Base-by-base conservation (phyloP, 1,140 invertebrate genomes). In the Vanessa tameamea region DNA sequence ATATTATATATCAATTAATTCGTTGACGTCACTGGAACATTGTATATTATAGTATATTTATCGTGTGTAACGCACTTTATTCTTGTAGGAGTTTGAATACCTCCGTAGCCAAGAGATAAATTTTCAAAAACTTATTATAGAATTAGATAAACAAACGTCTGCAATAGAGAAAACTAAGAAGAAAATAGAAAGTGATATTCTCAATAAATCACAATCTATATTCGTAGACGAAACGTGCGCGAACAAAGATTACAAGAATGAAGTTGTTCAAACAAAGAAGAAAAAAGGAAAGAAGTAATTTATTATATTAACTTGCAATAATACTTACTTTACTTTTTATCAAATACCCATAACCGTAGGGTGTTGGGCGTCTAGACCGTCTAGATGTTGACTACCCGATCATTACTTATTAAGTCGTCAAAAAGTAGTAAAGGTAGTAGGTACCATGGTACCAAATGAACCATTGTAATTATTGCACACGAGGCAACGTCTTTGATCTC, bases 61-160 rank as follows among this genome's bases (percentile, higher is more conserved):
- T 37, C 31, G n/a, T 8, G 2, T 57, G 3, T 23, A 23, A 12
- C 8, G 11, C 43, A 13, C 13, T 51, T 51, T 73, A 47, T 64
- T 71, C 20, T 72, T 69, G 53, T 37, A 92, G 90, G 89, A 92
- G 78, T 82, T 72, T 12, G 77, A 84, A 6, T 92, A 87, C 73
- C 76, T 92, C 7, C 78, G 80, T 9, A 78, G 85, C 8, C 79
- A 91, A 53, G 90, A 89, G 64, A 88, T 81, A 26, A 86, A 78
- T 69, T 92, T 92, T 37, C 83, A 86, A 71, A 83, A 76, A n/a
- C 73, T 90, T 23, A 75, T 89, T 14, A 37, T 70, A 14, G 80
- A 84, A 69, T 48, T 92, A 14, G 80, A 87, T 14, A 83, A 82
- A 23, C 82, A 88, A 66, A 87, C 71, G 14, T 64, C 50, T 51